Evolutionary conservation across 2,797 vertebrate genomes (phyloP), one percentile per base, ranked within the genome.

Genomic region (Diplodus sargus): DNA sequence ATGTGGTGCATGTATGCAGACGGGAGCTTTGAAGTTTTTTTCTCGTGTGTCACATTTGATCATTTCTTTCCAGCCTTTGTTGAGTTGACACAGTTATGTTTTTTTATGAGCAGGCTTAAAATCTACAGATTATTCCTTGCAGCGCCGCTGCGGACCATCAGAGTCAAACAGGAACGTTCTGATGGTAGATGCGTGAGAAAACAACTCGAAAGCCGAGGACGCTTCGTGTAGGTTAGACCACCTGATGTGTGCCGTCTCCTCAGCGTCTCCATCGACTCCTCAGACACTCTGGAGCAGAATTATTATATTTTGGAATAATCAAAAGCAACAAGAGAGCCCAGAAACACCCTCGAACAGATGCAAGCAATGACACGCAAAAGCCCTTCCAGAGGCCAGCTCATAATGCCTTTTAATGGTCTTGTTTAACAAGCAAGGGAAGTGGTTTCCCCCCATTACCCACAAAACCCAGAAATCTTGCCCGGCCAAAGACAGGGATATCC

Each of bases 361-460:
- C 87, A 85, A 90, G 84, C 90, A 92, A 92, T 93, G 93, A 90
- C 90, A 92, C 72, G 87, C 85, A 85, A 87, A 90, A 90, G 88
- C 74, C 80, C 85, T 87, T 88, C 78, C 88, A 81, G 81, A 91
- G 89, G 82, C 89, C 81, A 82, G 83, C 87, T 80, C 79, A 81
- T 93, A 92, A 93, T 93, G 90, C 90, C 71, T 94, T 95, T 93
- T 93, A 95, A 94, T 94, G 92, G 89, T 89, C 90, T 84, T 94
- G 92, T 94, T 94, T 94, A 95, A 95, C 95, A 95, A 94, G 91
- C 93, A 90, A 79, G 92, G 94, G 92, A 95, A 94, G 93, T 93
- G 94, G 93, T 94, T 93, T 89, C 75, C 70, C 83, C 87, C 87
- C 89, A 91, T 92, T 91, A 92, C 93, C 94, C 93, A 79, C 93